Percentiles rank a stretch among this genome's conserved stretches.
phyloP scores from a whole-genome alignment of 1,140 invertebrate genomes.

The Teleogryllus occipitalis region DNA sequence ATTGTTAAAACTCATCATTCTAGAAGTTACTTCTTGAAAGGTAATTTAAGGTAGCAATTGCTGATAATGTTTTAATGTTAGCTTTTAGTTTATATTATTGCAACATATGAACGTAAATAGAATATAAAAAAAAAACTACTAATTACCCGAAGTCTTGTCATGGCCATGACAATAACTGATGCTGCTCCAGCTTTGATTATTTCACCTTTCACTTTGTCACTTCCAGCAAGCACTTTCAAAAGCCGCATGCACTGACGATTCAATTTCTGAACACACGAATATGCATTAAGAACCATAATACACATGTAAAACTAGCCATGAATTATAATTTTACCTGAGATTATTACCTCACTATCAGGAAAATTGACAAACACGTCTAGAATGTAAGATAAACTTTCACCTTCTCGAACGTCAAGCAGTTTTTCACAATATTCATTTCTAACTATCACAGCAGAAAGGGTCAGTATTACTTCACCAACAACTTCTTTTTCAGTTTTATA shows the following conservation, averaged over 20 bases:
- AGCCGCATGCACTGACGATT: background rate
- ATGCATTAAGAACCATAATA: background rate
- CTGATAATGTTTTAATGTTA: too few species aligned
- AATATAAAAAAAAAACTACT: too few species aligned
- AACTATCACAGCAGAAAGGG: constrained; percentile 65
- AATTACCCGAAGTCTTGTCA: background rate
- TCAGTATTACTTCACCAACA: constrained; percentile 61
- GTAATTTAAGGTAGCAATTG: too few species aligned
- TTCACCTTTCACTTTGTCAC: background rate
- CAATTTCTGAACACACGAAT: background rate
- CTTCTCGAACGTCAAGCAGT: constrained; percentile 49
- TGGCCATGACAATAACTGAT: background rate
- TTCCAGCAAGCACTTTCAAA: background rate
- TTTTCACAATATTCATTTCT: constrained; percentile 77
- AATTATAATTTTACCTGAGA: too few species aligned
- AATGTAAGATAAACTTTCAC: constrained; percentile 58
- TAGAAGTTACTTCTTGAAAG: too few species aligned
- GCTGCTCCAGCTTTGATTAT: background rate
- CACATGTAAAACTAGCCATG: too few species aligned
- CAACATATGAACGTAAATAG: too few species aligned
- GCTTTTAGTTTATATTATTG: too few species aligned
- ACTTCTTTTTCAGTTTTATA: constrained; percentile 43
- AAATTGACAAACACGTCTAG: constrained; percentile 55
- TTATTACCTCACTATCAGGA: constrained; percentile 31
- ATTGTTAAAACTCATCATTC: too few species aligned